Evolutionary conservation across 2,888 invertebrate species (phyloP), one percentile per base, ranked within the genome.

Genomic region (Tryphoninae sp.): DNA sequence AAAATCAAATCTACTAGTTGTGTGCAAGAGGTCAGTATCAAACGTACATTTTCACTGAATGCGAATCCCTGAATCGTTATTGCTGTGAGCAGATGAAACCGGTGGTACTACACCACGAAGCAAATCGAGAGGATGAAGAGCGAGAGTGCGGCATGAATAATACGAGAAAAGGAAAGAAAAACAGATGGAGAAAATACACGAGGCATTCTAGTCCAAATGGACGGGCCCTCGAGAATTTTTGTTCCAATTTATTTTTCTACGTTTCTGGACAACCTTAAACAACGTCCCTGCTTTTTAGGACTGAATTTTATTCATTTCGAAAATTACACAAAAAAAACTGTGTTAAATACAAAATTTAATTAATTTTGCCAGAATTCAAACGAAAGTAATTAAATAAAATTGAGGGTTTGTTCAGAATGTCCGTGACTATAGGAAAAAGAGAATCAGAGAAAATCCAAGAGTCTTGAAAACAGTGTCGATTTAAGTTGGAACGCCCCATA

Each of bases 41-140:
- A 33, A 33, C 6, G 33, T 6, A 6, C 45, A 40, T 45, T 45
- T 45, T 2, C 45, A 45, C 2, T 45, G 9, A 13, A 3, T 45
- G 33, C 45, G 13, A 13, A 45, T 45, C 11, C 2, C 9, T 45
- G 13, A 45, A 45, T 45, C 13, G 8, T 23, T 13, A 49, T 67
- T 67, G 8, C 19, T 19, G 3, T 65, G 45, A 11, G 33, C 65
- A 67, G 11, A 67, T 65, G 65, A 67, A 7, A 42, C 22, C 23
- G 51, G 9, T 33, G 33, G 45, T 13, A 2, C 55, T 65, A n/a
- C 23, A 11, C n/a, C 19, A 42, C 16, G 67, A 49, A 65, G 33
- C 2, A 4, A 26, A 69, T 53, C 49, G 71, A 55, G 19, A 51
- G 67, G 16, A 16, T 51, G 67, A 19, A 67, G 40, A 19, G 51